These are phyloP conservation scores for Ganaspis brasiliensis DNA, from an alignment of 2,888 invertebrate genomes.

Conservation along the genomic window DNA sequence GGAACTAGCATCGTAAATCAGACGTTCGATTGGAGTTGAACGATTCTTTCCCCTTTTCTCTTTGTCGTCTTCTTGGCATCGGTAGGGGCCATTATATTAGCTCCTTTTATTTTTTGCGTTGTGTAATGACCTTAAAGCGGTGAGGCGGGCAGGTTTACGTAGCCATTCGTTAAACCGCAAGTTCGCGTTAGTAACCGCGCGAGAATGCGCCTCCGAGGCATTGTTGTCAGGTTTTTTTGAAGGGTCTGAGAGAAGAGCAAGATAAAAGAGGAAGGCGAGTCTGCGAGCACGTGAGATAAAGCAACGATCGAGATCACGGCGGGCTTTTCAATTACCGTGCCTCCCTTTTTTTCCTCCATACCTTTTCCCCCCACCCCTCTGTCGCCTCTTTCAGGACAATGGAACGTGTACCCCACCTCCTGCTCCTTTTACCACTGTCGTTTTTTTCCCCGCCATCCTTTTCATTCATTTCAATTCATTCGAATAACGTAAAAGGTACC, in stretches of 20 bases:
- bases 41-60: conserved; percentile 20
- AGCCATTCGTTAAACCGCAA: conserved; percentile 54
- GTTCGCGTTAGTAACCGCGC: conserved; percentile 47
- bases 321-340: conserved; percentile 58
- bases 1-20: conserved; percentile 41
- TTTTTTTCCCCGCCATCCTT: conserved; percentile 32
- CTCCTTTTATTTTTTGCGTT: conserved; percentile 41
- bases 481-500: conserved; percentile 49
- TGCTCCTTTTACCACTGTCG: conserved; percentile 37
- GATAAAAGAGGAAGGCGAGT: conserved; percentile 46
- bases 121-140: conserved; percentile 56
- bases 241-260: conserved; percentile 27
- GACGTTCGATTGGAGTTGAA: conserved; percentile 33
- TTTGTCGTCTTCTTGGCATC: conserved; percentile 40
- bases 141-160: conserved; percentile 50
- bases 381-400: conserved; percentile 47
- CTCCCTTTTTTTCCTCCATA: conserved; percentile 50
- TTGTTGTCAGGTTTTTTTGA: conserved; percentile 55
- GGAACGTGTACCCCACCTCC: conserved; percentile 12
- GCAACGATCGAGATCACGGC: conserved; percentile 53
- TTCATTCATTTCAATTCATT: conserved; percentile 52
- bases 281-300: conserved; percentile 51
- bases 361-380: conserved; percentile 39
- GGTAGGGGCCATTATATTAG: conserved; percentile 25
- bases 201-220: conserved; percentile 54